Conservation (phyloP, 2,113 vertebrate genomes). For the Uropsilus gracilis region DNA sequence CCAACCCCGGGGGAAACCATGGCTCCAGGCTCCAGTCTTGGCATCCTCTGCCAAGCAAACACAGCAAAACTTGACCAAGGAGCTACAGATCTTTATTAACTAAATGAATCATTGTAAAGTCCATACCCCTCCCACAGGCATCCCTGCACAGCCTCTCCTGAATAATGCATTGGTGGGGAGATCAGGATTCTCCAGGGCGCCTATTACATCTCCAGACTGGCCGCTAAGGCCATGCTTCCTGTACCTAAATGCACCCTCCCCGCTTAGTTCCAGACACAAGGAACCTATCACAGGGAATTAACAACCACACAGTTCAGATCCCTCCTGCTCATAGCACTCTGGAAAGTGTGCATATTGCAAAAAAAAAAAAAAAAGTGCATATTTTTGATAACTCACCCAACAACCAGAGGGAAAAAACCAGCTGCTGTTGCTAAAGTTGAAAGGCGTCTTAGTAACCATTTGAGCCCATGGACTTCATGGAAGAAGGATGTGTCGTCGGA, state of each 20-base stretch:
- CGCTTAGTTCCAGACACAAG: not conserved
- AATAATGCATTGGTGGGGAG: not conserved
- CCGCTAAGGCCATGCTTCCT: not conserved
- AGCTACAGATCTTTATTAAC: not conserved
- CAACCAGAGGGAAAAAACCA: not conserved
- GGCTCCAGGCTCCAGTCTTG: not conserved
- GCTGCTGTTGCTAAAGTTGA: not conserved
- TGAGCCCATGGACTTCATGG: not conserved
- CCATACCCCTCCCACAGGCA: not conserved
- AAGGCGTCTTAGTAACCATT: not conserved
- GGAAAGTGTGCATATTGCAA: not conserved
- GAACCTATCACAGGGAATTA: not conserved
- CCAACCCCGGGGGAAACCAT: not conserved
- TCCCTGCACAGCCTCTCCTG: not conserved
- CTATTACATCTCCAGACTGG: not conserved
- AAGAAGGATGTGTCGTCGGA: not conserved
- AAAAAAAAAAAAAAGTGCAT: not conserved
- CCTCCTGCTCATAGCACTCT: not conserved
- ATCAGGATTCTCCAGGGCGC: not conserved
- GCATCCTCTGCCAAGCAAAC: not conserved
- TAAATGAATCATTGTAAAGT: not conserved
- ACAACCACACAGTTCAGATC: not conserved
- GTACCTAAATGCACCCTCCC: not conserved
- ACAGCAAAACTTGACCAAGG: not conserved
- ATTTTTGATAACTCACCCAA: not conserved